These are phyloP conservation scores for Hedychridium roseum DNA, from an alignment of 2,888 invertebrate species.

Conservation along the genomic window DNA sequence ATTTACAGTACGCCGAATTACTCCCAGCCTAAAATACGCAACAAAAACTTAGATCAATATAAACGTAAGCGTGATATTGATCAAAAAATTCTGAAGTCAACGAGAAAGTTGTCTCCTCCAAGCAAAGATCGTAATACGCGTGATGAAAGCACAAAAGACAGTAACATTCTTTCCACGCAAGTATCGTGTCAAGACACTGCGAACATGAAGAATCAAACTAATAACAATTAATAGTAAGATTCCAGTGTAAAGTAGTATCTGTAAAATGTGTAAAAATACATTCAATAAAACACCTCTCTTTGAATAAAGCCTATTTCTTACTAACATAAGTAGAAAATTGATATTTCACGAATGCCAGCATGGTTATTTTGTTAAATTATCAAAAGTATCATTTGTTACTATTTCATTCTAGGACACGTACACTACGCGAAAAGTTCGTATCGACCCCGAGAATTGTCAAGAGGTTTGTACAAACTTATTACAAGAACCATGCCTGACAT, in stretches of 20 bases:
- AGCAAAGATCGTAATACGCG: conserved; percentile 22
- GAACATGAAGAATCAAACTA: too few species aligned
- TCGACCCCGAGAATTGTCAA: conserved; percentile 8
- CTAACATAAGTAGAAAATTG: too few species aligned
- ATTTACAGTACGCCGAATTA: conserved; percentile 4
- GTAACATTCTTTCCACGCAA: too few species aligned
- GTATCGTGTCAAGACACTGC: too few species aligned
- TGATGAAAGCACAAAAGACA: conserved; percentile 14
- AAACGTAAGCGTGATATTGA: conserved; percentile 30
- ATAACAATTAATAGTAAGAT: too few species aligned
- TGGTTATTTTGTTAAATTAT: background rate
- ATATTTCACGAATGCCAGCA: background rate
- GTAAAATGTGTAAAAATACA: background rate
- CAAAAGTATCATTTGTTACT: conserved; percentile 1
- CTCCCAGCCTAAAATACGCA: conserved; percentile 1
- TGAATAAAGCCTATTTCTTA: too few species aligned
- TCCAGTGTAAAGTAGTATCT: background rate
- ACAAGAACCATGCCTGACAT: too few species aligned
- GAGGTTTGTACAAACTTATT: conserved; percentile 21
- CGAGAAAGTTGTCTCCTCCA: conserved; percentile 22
- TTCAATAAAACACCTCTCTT: background rate
- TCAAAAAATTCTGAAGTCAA: conserved; percentile 28
- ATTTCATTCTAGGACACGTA: conserved; percentile 21
- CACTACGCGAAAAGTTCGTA: conserved; percentile 6
- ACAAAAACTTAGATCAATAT: conserved; percentile 16